Base-by-base conservation (phyloP, 2,113 vertebrate genomes). In the Ciconia stormi region DNA sequence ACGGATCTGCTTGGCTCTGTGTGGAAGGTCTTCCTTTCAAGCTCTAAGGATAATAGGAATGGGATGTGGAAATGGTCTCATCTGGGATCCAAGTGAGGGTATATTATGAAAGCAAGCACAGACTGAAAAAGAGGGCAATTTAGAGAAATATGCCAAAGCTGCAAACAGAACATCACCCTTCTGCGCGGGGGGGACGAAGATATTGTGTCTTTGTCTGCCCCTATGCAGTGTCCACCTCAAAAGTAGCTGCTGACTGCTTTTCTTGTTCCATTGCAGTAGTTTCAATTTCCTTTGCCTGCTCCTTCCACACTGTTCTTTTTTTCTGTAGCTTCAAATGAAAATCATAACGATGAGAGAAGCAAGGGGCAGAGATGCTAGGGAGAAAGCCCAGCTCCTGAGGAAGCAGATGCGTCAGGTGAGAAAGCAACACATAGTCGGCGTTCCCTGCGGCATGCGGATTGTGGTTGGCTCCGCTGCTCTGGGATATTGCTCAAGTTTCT, bases 371-470 rank as follows among this genome's bases (percentile, higher is more conserved):
- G 25, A 19, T 1, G 3, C 16, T 32, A 29, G 49, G 44, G 55
- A 79, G 49, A 65, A 63, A 52, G 38, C 11, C 17, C 42, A 69
- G 61, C 38, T 82, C 25, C 53, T 42, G 42, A 32, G 19, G n/a
- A 79, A 49, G 55, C 26, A 74, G 42, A 14, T 29, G 34, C 1
- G 4, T 70, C 17, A 29, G 47, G 65, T 46, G 47, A 62, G 47
- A 58, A 62, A 62, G 53, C 36, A 77, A 6, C 42, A 36, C 1
- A 4, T 12, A 5, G 29, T 36, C 3, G 1, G 11, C 1, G 0
- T 47, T 79, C 44, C 49, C 34, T 49, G 17, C 10, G 2, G 20
- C 66, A 40, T 20, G 21, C 26, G 34, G 47, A 7, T 23, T 19
- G n/a, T 32, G n/a, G 40, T 13, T 2, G 2, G 50, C 74, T 46